A percentile compares a stretch with the other conserved stretches of the same genome.
These are phyloP conservation scores for Raphicerus campestris DNA, from an alignment of 2,113 vertebrate species.

Conservation along the genomic window DNA sequence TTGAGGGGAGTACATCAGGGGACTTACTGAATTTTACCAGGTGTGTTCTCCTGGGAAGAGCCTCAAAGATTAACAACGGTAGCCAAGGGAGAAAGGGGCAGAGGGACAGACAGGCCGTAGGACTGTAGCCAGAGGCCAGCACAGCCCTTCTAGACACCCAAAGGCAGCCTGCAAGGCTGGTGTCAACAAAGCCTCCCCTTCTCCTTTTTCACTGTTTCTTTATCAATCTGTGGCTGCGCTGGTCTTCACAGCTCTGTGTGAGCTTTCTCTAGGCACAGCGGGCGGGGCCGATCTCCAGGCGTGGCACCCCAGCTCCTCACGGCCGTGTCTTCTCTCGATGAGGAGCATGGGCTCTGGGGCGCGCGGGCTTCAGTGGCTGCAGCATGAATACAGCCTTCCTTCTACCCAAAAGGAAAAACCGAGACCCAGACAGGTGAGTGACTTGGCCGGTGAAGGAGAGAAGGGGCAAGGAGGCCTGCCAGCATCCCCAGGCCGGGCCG, in stretches of 20 bases:
- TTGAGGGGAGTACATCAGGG: neutral
- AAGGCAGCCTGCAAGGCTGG: neutral
- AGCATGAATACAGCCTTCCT: neutral
- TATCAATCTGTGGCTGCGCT: neutral
- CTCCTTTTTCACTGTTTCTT: neutral
- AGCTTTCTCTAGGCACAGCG: neutral
- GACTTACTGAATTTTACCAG: neutral
- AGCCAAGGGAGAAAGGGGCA: neutral
- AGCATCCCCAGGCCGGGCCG: no score
- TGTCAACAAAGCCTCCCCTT: neutral
- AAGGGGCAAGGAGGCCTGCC: neutral
- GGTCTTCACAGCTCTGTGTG: neutral
- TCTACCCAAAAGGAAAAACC: neutral
- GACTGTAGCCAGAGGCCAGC: neutral
- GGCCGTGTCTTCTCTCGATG: neutral
- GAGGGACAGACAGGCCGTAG: neutral
- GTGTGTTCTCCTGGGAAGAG: neutral
- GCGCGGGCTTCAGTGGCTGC: neutral
- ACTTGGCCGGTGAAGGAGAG: neutral
- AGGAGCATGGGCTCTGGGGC: neutral
- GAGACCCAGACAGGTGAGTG: neutral
- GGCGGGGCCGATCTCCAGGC: rapidly evolving
- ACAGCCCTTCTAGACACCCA: neutral
- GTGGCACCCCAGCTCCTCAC: neutral
- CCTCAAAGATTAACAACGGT: rapidly evolving